These are phyloP conservation scores for Aphelinus atriplicis DNA, from an alignment of 1,140 invertebrate genomes.

Conservation along the genomic window DNA sequence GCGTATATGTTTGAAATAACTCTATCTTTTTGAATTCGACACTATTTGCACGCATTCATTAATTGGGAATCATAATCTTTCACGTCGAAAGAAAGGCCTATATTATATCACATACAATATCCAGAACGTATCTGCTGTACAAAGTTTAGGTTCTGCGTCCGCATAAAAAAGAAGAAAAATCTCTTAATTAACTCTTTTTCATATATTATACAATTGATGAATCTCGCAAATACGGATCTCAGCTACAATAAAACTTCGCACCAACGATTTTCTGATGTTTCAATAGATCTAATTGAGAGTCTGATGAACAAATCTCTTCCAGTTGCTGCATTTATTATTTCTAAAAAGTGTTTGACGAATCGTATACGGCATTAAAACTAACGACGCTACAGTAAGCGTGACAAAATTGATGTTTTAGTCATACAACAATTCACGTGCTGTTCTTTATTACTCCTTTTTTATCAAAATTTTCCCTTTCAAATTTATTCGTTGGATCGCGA, in stretches of 20 bases:
- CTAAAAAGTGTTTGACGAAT: conserved; percentile 19
- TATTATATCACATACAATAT: conserved; percentile 60
- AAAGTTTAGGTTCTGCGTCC: conserved; percentile 41
- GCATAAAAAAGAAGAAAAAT: conserved; percentile 1
- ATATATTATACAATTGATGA: conserved; percentile 11
- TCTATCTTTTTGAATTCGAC: neutral
- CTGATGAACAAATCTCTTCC: neutral
- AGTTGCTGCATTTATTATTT: conserved; percentile 7
- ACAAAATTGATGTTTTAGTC: conserved; percentile 7
- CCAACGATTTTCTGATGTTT: neutral
- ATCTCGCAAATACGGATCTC: conserved; percentile 24
- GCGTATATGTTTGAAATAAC: neutral
- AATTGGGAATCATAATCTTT: conserved; percentile 37
- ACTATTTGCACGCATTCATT: neutral
- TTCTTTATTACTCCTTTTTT: conserved; percentile 18
- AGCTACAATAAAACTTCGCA: neutral
- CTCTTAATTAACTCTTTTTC: neutral
- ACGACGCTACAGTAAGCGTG: neutral
- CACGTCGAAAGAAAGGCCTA: conserved; percentile 55
- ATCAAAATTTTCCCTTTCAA: conserved; percentile 5
- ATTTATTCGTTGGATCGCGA: conserved; percentile 41
- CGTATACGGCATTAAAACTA: conserved; percentile 7
- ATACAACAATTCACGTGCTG: conserved; percentile 14
- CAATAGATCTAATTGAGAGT: neutral
- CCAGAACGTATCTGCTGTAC: conserved; percentile 51